Evolutionary conservation across 2,113 vertebrate species (phyloP).

Genomic region (Bostrychus sinensis): DNA sequence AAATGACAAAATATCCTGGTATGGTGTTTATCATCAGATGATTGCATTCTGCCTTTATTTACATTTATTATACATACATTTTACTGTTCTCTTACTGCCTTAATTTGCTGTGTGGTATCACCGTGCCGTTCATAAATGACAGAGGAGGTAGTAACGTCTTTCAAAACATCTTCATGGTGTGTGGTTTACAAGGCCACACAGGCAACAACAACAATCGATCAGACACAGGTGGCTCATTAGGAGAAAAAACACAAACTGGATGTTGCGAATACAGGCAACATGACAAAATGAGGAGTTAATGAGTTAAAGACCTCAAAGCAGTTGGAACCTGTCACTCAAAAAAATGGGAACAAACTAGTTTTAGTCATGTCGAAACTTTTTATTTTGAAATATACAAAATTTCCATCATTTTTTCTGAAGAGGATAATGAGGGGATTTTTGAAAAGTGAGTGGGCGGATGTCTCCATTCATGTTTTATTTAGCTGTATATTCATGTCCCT

Average conservation of each 20-base stretch:
- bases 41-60: too few species aligned
- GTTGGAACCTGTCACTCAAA: conserved; percentile 43
- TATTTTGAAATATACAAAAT: background rate
- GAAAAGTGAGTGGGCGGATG: conserved; percentile 30
- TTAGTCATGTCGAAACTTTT: background rate
- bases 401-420: background rate
- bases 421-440: conserved; percentile 8
- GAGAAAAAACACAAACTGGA: conserved; percentile 39
- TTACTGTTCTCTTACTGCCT: background rate
- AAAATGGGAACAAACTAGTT: conserved; percentile 1
- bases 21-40: too few species aligned
- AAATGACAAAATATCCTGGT: too few species aligned
- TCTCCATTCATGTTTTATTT: conserved; percentile 39
- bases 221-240: conserved; percentile 62
- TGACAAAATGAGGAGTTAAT: conserved; percentile 16
- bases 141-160: background rate
- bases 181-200: conserved; percentile 75
- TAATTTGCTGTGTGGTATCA: background rate
- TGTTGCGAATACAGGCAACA: conserved; percentile 26
- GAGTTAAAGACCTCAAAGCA: background rate
- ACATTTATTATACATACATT: too few species aligned
- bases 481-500: conserved; percentile 28
- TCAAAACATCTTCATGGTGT: conserved; percentile 39
- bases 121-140: background rate
- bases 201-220: conserved; percentile 37